A percentile compares a stretch with the other conserved stretches of the same genome.
Conservation (phyloP, 2,797 vertebrate genomes). For the Macropodus opercularis region DNA sequence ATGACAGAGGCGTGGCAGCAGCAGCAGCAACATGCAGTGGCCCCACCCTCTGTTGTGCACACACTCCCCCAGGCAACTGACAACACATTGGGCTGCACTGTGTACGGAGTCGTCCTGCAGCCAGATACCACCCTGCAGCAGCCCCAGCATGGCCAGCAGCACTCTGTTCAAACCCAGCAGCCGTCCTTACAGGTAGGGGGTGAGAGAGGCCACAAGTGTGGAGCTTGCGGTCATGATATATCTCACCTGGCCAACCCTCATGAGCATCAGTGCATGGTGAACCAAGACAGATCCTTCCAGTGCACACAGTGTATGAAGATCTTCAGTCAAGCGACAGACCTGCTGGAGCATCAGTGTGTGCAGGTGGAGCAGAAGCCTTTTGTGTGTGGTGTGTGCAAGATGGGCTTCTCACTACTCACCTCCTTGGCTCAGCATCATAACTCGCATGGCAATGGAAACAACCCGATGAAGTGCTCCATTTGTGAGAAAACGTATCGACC, state of each 20-base stretch:
- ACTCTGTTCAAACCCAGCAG: conserved; percentile 78
- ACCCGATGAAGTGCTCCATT: conserved; percentile 95
- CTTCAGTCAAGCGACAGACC: conserved; percentile 96
- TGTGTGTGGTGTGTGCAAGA: conserved; percentile 95
- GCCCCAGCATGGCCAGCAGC: conserved; percentile 77
- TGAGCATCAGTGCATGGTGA: conserved; percentile 95
- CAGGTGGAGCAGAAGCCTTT: conserved; percentile 98
- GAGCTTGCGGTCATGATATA: conserved; percentile 92
- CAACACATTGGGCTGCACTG: conserved; percentile 90
- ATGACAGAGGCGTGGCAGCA: conserved; percentile 90
- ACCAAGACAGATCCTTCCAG: conserved; percentile 95
- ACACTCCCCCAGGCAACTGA: conserved; percentile 87
- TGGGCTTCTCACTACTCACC: conserved; percentile 96
- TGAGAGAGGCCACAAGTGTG: conserved; percentile 90
- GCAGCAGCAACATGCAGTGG: conserved; percentile 87
- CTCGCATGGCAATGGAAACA: conserved; percentile 87
- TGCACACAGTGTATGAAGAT: conserved; percentile 99
- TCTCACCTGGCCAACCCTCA: conserved; percentile 93
- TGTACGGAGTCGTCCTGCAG: conserved; percentile 95
- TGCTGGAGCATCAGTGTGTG: conserved; percentile 94
- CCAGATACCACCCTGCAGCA: conserved; percentile 86
- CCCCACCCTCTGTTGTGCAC: conserved; percentile 89
- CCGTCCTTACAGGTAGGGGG: conserved; percentile 82
- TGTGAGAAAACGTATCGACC: conserved; percentile 96
- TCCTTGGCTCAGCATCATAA: conserved; percentile 95